A percentile compares a stretch with the other conserved stretches of the same genome.
Evolutionary conservation across 2,113 vertebrate genomes (phyloP).

Genomic region (Leptocoma aspasia): DNA sequence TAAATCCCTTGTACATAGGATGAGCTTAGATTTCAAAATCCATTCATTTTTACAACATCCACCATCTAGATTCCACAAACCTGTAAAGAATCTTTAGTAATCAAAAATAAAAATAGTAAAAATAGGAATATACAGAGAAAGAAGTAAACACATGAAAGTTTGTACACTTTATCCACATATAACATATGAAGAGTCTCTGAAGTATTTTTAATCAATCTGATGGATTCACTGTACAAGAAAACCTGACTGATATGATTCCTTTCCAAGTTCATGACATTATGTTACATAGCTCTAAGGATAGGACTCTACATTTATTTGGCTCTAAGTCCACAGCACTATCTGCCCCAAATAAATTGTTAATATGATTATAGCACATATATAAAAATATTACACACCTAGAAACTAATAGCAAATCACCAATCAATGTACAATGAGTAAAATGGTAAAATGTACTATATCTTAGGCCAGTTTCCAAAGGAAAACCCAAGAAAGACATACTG

Average conservation of each 20-base stretch:
- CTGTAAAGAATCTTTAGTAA: not conserved
- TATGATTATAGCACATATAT: not conserved
- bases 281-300: not conserved
- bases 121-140: not conserved
- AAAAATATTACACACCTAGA: not conserved
- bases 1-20: not conserved
- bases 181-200: not conserved
- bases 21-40: not conserved
- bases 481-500: not conserved
- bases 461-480: not conserved
- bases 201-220: not conserved
- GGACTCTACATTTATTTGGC: not conserved
- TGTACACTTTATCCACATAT: not conserved
- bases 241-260: not conserved
- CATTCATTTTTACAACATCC: not conserved
- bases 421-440: not conserved
- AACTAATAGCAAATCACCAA: not conserved
- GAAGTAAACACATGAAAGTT: not conserved
- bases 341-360: not conserved
- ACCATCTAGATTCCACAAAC: not conserved
- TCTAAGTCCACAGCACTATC: not conserved
- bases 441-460: not conserved
- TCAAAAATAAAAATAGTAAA: too few relatives aligned
- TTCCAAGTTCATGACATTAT: not conserved
- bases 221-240: not conserved